Base-by-base conservation (phyloP, 1,140 invertebrate species). In the Monomorium pharaonis region DNA sequence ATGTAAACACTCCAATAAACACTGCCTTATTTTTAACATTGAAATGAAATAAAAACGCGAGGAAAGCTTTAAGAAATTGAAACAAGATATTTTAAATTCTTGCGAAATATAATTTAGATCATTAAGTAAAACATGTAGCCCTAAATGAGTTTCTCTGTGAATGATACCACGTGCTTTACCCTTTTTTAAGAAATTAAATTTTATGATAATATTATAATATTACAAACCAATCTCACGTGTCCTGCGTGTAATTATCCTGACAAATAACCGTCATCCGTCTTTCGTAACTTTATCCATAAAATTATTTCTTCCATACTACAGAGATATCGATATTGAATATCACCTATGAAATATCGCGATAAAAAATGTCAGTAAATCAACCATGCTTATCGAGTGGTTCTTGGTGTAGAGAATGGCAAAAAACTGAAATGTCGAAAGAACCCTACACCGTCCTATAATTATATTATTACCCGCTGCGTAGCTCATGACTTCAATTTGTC, bases 401-500 rank as follows among this genome's bases (percentile, higher is more conserved):
- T 63, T 75, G 51, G 75, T 88, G 80, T 85, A 77, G 76, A 85
- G 62, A 83, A 86, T 21, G 62, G 86, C 90, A 93, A 92, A 90
- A 93, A 93, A 91, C 88, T 88, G 84, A 90, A 93, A 92, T 91
- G 88, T 87, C 91, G 87, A 89, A 93, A 92, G 85, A 88, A 86
- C 65, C 76, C 89, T 89, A 87, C 90, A 87, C 90, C 89, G 88
- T 93, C 91, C 92, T 94, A 93, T 94, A 94, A 94, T 94, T 94
- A 94, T 94, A 94, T 94, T 94, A 93, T 94, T 94, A 94, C 90
- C 91, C 87, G 92, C 91, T 92, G 90, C 80, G 91, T 90, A 91
- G 92, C 91, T 92, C 91, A 92, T 93, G 92, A 94, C 92, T 94
- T 81, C 91, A 93, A 94, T 94, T 94, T 94, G 92, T 94, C 93